Conservation (phyloP, 2,797 vertebrate species). For the Aselliscus stoliczkanus region DNA sequence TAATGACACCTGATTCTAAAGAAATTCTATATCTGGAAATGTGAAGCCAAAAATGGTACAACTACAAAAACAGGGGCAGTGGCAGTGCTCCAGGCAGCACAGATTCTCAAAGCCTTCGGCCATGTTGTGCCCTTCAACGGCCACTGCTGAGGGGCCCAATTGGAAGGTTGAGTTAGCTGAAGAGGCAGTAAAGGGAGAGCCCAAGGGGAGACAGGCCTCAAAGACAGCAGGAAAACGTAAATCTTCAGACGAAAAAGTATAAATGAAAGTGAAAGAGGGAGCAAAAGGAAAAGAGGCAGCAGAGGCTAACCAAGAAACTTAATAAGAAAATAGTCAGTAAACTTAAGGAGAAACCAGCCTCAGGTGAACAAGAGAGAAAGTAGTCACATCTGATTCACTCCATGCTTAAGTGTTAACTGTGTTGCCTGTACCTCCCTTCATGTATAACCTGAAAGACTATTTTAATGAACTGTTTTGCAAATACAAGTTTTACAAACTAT, state of each 20-base stretch:
- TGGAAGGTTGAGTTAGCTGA: neutral
- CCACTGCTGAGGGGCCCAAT: neutral
- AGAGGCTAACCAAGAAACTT: neutral
- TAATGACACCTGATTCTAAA: neutral
- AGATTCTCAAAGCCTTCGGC: neutral
- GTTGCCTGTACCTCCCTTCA: neutral
- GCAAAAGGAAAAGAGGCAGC: neutral
- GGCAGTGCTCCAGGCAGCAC: neutral
- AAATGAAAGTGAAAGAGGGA: neutral
- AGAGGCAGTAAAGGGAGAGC: neutral
- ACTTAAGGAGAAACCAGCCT: neutral
- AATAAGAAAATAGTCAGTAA: neutral
- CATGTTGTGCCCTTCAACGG: no score
- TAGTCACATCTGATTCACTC: neutral
- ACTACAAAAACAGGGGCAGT: neutral
- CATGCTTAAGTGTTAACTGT: rapidly evolving
- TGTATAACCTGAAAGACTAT: neutral
- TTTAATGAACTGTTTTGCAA: neutral
- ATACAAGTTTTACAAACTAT: neutral
- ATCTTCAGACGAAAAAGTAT: neutral
- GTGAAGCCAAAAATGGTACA: neutral
- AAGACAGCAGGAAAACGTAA: neutral
- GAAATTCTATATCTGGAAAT: neutral
- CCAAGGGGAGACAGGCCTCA: neutral
- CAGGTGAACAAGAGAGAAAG: neutral